Conservation (phyloP, 2,113 vertebrate genomes). For the Takifugu bimaculatus region DNA sequence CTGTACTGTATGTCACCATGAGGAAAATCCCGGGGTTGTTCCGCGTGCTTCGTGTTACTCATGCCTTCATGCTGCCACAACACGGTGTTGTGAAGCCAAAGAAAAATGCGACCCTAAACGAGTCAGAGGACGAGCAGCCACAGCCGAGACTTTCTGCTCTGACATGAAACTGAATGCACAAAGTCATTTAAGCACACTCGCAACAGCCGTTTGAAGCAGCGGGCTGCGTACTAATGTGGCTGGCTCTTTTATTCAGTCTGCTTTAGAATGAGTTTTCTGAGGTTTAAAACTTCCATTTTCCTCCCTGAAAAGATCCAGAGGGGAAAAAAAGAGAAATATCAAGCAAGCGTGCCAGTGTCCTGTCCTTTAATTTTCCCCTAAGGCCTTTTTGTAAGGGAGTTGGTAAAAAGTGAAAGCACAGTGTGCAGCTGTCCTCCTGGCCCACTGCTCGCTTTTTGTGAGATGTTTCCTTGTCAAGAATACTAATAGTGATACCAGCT, state of each 20-base stretch:
- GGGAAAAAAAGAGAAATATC: conserved; percentile 43
- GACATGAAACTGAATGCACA: conserved; percentile 46
- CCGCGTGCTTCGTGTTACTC: conserved; percentile 1
- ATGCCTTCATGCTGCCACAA: conserved; percentile 24
- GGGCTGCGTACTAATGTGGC: conserved; percentile 32
- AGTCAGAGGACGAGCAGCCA: conserved; percentile 23
- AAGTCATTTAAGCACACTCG: conserved; percentile 25
- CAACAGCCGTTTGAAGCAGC: conserved; percentile 22
- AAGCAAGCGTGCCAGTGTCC: conserved; percentile 60
- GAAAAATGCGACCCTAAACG: conserved; percentile 19
- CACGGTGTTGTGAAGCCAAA: conserved; percentile 22
- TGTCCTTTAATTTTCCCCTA: conserved; percentile 65
- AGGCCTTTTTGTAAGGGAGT: conserved; percentile 54
- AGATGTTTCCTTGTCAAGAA: conserved; percentile 56
- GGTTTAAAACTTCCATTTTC: conserved; percentile 52
- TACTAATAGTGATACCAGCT: conserved; percentile 66
- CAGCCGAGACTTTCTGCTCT: conserved; percentile 21
- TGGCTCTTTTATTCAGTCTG: conserved; percentile 33
- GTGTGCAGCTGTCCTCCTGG: conserved; percentile 71
- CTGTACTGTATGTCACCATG: conserved; percentile 6
- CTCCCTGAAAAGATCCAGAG: conserved; percentile 45
- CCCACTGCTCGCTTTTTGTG: conserved; percentile 58
- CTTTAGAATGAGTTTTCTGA: conserved; percentile 34
- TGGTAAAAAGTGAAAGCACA: conserved; percentile 64
- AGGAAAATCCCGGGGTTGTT: conserved; percentile 34